A percentile compares a stretch with the other conserved stretches of the same genome.
phyloP scores from a whole-genome alignment of 2,113 vertebrate genomes.

The Guaruba guarouba region DNA sequence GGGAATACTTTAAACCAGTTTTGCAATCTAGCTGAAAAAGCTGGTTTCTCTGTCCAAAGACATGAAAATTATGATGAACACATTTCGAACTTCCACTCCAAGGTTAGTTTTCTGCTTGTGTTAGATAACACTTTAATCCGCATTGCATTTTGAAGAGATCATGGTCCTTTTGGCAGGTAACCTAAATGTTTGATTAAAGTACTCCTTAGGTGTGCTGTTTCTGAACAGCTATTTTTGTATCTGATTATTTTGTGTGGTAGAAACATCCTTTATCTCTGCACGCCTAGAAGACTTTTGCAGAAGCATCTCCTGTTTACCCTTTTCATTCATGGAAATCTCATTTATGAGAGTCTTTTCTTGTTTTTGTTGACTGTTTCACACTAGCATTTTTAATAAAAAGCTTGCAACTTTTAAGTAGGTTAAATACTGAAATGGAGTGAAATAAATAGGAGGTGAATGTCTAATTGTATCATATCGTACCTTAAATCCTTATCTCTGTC shows the following conservation, averaged over 20 bases:
- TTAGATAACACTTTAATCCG: slow-evolving; percentile 84
- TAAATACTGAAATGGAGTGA: slow-evolving; percentile 69
- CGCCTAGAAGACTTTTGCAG: slow-evolving; percentile 76
- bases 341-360: slow-evolving; percentile 64
- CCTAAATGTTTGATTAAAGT: slow-evolving; percentile 84
- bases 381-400: slow-evolving; percentile 72
- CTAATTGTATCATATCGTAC: slow-evolving; percentile 82
- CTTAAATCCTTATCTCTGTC: slow-evolving; percentile 78
- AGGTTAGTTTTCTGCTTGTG: slow-evolving; percentile 87
- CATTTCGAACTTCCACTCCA: slow-evolving; percentile 92
- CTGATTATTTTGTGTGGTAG: slow-evolving; percentile 82
- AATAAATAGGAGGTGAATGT: slow-evolving; percentile 78
- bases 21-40: slow-evolving; percentile 88
- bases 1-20: slow-evolving; percentile 92
- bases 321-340: slow-evolving; percentile 75
- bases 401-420: slow-evolving; percentile 69
- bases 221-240: slow-evolving; percentile 80
- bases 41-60: slow-evolving; percentile 87
- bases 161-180: slow-evolving; percentile 84
- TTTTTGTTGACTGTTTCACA: slow-evolving; percentile 57
- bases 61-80: slow-evolving; percentile 94
- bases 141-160: slow-evolving; percentile 84
- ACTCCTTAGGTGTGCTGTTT: slow-evolving; percentile 79
- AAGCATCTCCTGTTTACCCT: slow-evolving; percentile 73
- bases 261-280: slow-evolving; percentile 79